Base-by-base conservation (phyloP, 2,888 invertebrate genomes). In the Pocota personata region DNA sequence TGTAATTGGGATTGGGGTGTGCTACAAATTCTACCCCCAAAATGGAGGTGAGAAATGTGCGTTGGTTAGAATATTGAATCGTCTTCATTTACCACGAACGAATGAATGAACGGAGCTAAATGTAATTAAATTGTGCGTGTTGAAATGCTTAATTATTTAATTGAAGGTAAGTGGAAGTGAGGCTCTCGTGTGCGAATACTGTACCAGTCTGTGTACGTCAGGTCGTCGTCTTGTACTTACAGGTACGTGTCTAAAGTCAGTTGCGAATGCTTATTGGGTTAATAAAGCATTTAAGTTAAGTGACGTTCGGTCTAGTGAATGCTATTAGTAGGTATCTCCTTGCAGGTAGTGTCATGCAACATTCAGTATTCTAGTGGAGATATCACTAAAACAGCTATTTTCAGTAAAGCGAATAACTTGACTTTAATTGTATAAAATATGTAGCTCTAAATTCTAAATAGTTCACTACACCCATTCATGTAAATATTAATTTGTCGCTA, bases 121-220 rank as follows among this genome's bases (percentile, higher is more conserved):
- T 52, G 50, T 80, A 80, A 84, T 84, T 84, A 84, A 66, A 79
- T 79, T 73, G 73, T 84, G 83, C 73, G 79, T 79, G 79, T 69
- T 78, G 73, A 67, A 78, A 78, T 83, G 73, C 62, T 73, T 78
- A 69, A 78, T 62, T 73, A 62, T 62, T 73, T 57, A 73, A 67
- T 73, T 78, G 60, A 50, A 67, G 76, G 50, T 75, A 64, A 67
- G 19, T 32, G 50, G 21, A 46, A 60, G 12, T 24, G 60, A 19
- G 48, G 24, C 24, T 37, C 32, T 37, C 27, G 50, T 72, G 57
- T 40, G 77, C 37, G 50, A 60, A 46, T 16, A n/a, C 14, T 35
- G 24, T 50, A 14, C 48, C n/a, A 46, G 46, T 35, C 32, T 10
- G 67, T 24, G 14, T 37, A 37, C 43, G 8, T 8, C 7, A 8